Evolutionary conservation across 2,113 vertebrate genomes (phyloP).

Genomic region (Gymnarchus niloticus): DNA sequence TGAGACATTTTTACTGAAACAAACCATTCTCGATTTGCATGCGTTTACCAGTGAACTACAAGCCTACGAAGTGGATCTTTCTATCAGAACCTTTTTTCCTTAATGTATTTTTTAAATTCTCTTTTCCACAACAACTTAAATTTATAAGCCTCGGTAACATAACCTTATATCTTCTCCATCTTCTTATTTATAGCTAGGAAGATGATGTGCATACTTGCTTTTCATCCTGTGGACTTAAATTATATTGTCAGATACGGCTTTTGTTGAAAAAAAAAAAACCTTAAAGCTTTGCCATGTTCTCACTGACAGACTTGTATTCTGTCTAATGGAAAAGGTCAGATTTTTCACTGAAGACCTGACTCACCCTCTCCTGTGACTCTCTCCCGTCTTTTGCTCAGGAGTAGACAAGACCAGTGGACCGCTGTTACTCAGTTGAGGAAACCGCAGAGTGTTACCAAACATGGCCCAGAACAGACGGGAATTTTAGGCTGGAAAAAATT

Average conservation of each 20-base stretch:
- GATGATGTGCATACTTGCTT: background rate
- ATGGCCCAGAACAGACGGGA: background rate
- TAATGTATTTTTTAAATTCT: background rate
- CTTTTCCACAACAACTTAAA: background rate
- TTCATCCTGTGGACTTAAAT: background rate
- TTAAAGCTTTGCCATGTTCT: background rate
- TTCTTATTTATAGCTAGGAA: background rate
- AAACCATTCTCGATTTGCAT: background rate
- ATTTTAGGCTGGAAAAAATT: background rate
- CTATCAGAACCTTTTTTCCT: background rate
- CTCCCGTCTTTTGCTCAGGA: background rate
- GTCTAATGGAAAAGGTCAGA: background rate
- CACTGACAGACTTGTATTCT: background rate
- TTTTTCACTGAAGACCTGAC: background rate
- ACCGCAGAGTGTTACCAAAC: background rate
- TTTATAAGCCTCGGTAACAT: background rate
- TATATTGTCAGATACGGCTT: background rate
- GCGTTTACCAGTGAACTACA: background rate
- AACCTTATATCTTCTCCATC: background rate
- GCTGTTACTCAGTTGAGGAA: background rate
- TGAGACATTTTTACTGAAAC: conserved; percentile 5
- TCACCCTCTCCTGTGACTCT: background rate
- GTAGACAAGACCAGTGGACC: background rate
- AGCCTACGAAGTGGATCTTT: background rate
- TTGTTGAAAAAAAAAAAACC: background rate